Conservation (phyloP, 2,113 vertebrate genomes). For the Hydrolagus affinis region DNA sequence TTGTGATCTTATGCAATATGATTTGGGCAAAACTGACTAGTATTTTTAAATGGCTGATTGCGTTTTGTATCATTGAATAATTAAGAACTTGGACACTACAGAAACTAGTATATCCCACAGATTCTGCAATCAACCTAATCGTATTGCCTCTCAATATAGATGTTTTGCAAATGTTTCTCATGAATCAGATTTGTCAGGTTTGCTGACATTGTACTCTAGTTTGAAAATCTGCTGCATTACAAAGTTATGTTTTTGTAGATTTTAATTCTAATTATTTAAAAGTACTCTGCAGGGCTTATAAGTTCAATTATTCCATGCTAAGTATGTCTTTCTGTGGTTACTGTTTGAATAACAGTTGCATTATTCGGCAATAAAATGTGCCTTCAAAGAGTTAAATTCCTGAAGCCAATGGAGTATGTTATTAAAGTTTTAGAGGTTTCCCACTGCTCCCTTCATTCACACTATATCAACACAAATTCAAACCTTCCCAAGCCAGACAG, state of each 20-base stretch:
- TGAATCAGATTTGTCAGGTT: conserved; percentile 13
- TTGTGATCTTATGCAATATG: too few relatives aligned
- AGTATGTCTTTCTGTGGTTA: conserved; percentile 14
- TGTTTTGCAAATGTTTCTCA: not conserved
- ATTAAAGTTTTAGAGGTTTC: conserved; percentile 47
- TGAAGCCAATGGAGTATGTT: conserved; percentile 24
- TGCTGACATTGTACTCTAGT: not conserved
- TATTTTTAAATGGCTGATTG: too few relatives aligned
- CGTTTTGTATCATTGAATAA: too few relatives aligned
- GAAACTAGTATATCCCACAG: too few relatives aligned
- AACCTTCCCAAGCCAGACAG: conserved; percentile 71
- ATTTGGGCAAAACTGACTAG: too few relatives aligned
- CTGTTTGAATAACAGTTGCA: conserved; percentile 26
- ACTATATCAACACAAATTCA: conserved; percentile 40
- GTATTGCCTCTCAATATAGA: not conserved
- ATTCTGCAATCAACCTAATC: too few relatives aligned
- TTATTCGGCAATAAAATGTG: conserved; percentile 22
- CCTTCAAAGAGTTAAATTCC: conserved; percentile 26
- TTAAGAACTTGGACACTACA: too few relatives aligned
- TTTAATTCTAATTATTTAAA: conserved; percentile 16
- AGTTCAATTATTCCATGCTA: not conserved
- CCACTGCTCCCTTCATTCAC: conserved; percentile 46
- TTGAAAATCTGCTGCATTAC: conserved; percentile 1
- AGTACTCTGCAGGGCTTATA: not conserved
- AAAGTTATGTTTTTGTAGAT: not conserved